Base-by-base conservation (phyloP, 2,888 invertebrate species). In the Ariolimax columbianus region DNA sequence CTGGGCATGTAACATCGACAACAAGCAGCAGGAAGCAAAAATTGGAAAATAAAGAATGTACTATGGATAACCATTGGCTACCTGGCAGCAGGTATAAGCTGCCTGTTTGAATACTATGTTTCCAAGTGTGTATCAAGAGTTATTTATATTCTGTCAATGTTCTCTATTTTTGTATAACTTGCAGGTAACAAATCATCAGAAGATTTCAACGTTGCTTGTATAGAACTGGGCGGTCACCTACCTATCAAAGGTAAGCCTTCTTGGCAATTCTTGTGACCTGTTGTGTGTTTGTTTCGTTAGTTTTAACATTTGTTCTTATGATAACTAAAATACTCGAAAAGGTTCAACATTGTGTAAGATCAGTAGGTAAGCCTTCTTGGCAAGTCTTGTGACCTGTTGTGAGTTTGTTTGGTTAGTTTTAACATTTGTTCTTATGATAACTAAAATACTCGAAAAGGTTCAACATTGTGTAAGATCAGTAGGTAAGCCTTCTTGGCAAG, bases 181-280 rank as follows among this genome's bases (percentile, higher is more conserved):
- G 0, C 81, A 88, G 88, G 88, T 19, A 79, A 81, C 7, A 92
- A 91, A 84, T 89, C 89, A 77, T 89, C 89, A 38, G 90, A 90
- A 66, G 90, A 89, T 51, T 92, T 92, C 83, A 93, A 96, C 94
- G 95, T 97, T 23, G 97, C 97, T n/a, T 95, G 96, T 47, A 96
- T 96, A 89, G 97, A 97, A 93, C 92, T 97, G 0, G 96, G 96
- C 91, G 97, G 97, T 7, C 97, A 96, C 94, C 95, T 97, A 84
- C 95, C 96, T 0, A 94, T 97, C 4, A 96, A 95, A 94, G 93
- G 93, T 93, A 88, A 88, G 88, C 84, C 26, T 36, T 43, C 19
- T 30, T 55, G 26, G 23, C 66, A 26, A 6, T 11, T 70, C 36
- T 26, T 38, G 26, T 63, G n/a, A 63, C 6, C 19, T 23, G 55